Evolutionary conservation across 2,797 vertebrate species (phyloP).

Genomic region (Sardinella longiceps): DNA sequence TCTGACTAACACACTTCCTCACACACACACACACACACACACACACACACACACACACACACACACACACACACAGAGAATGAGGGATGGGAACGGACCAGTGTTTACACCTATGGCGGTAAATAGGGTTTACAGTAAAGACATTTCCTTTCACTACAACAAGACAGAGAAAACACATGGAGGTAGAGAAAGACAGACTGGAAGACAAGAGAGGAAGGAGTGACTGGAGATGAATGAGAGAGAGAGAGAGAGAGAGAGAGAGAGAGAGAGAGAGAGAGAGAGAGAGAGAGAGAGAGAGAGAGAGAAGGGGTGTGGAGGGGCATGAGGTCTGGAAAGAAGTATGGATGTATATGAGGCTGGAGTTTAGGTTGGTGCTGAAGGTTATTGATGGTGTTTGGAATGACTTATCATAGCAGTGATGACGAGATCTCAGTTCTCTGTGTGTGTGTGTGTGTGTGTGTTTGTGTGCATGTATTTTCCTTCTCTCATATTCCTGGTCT

Average conservation of each 20-base stretch:
- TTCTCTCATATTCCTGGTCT: too few relatives aligned
- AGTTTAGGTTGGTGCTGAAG: background rate
- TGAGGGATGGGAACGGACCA: too few relatives aligned
- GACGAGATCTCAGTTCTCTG: background rate
- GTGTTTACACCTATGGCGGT: too few relatives aligned
- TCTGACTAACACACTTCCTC: background rate
- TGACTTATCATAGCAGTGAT: slow-evolving; percentile 44
- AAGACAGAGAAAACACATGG: background rate
- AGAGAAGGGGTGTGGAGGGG: background rate
- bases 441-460: slow-evolving; percentile 27
- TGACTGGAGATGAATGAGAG: too few relatives aligned
- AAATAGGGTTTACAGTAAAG: too few relatives aligned
- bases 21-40: too few relatives aligned
- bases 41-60: too few relatives aligned
- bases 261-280: background rate
- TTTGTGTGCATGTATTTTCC: slow-evolving; percentile 1
- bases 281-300: background rate
- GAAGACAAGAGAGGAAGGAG: too few relatives aligned
- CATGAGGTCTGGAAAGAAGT: background rate
- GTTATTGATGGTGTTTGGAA: slow-evolving; percentile 4
- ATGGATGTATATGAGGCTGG: background rate
- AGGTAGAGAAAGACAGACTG: too few relatives aligned
- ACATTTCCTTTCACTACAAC: too few relatives aligned
- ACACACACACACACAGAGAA: too few relatives aligned
- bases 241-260: background rate